A percentile compares a stretch with the other conserved stretches of the same genome.
Conservation (phyloP, 2,888 invertebrate genomes). For the Drosophila pseudotakahashii region DNA sequence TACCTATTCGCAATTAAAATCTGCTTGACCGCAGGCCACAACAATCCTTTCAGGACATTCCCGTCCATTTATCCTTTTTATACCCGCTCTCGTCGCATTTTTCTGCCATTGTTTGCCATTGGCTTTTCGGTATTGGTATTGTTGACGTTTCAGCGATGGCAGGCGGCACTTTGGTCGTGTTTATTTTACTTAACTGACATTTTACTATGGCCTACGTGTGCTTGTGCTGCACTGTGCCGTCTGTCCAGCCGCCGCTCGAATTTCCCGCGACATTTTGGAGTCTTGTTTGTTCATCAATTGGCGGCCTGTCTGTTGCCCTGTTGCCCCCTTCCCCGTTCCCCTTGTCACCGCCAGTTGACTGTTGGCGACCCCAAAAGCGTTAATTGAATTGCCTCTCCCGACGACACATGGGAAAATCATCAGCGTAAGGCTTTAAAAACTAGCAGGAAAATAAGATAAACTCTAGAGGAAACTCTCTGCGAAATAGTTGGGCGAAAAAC, state of each 20-base stretch:
- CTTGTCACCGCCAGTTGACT: slow-evolving; percentile 44
- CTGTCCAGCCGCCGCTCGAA: neutral
- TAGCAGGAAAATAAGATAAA: neutral
- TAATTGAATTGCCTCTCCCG: slow-evolving; percentile 64
- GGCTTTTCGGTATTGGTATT: slow-evolving; percentile 44
- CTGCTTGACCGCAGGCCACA: slow-evolving; percentile 28
- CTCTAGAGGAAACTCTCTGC: slow-evolving; percentile 1
- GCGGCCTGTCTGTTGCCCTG: slow-evolving; percentile 41
- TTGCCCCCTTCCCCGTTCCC: neutral
- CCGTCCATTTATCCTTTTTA: slow-evolving; percentile 1
- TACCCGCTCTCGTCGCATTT: neutral
- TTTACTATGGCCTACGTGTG: slow-evolving; percentile 54
- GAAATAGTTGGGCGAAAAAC: slow-evolving; percentile 19
- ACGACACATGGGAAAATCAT: slow-evolving; percentile 22
- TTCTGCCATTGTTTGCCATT: slow-evolving; percentile 23
- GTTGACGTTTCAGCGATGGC: slow-evolving; percentile 39
- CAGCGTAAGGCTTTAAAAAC: slow-evolving; percentile 20
- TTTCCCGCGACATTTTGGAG: slow-evolving; percentile 37
- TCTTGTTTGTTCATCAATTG: slow-evolving; percentile 71
- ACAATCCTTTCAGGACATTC: slow-evolving; percentile 28
- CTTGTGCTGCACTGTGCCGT: neutral
- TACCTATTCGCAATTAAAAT: slow-evolving; percentile 20
- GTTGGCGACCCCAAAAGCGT: slow-evolving; percentile 63
- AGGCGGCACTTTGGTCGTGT: slow-evolving; percentile 51
- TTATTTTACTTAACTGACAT: slow-evolving; percentile 73